Evolutionary conservation across 1,140 invertebrate species (phyloP).

Genomic region (Cherax destructor): DNA sequence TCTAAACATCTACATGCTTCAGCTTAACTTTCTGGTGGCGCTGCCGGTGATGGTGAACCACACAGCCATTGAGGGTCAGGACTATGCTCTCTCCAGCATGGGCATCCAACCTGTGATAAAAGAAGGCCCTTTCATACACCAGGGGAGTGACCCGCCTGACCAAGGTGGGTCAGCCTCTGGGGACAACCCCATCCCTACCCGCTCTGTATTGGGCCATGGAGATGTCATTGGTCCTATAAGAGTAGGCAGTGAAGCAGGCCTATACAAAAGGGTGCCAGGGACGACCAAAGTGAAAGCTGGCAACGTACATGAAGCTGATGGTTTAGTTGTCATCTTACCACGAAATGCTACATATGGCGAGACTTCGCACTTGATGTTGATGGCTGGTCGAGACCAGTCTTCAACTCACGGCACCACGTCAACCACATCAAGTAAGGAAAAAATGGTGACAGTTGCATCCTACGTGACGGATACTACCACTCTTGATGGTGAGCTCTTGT

Average conservation of each 20-base stretch:
- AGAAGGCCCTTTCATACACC: background rate
- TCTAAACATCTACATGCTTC: constrained; percentile 58
- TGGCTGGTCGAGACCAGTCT: background rate
- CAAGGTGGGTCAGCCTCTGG: constrained; percentile 7
- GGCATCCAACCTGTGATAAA: constrained; percentile 50
- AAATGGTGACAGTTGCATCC: background rate
- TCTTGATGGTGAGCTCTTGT: background rate
- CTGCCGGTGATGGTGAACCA: constrained; percentile 65
- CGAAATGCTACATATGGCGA: background rate
- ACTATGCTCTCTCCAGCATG: constrained; percentile 43
- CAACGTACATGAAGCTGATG: background rate
- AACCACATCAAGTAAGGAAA: background rate
- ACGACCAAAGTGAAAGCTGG: background rate
- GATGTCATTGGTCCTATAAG: constrained; percentile 21
- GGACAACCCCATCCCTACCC: background rate
- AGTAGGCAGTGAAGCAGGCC: background rate
- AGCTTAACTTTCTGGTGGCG: constrained; percentile 57
- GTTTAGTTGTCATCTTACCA: background rate
- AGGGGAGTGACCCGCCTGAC: constrained; percentile 24
- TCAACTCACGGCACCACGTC: background rate
- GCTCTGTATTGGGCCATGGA: constrained; percentile 49
- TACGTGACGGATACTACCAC: background rate
- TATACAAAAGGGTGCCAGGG: background rate
- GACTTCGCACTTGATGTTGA: background rate
- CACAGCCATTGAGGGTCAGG: constrained; percentile 50